These are phyloP conservation scores for Euplexia lucipara DNA, from an alignment of 2,888 invertebrate species.

Conservation along the genomic window DNA sequence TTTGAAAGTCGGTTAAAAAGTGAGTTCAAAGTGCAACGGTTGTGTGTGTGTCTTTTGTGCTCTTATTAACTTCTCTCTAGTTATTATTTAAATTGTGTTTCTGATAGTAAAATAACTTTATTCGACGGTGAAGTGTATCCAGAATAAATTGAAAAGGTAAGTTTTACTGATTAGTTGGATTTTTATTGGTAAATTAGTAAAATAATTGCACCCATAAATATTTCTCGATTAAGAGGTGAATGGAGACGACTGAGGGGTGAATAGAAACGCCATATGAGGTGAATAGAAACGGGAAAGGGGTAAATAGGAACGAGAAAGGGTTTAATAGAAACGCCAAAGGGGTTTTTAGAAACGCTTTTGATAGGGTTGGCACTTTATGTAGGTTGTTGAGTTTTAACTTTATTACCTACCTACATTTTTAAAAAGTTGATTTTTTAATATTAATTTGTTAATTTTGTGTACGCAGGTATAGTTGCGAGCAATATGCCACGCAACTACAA, in stretches of 20 bases:
- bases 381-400: constrained; percentile 30
- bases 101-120: constrained; percentile 34
- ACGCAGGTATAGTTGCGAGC: constrained; percentile 39
- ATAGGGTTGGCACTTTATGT: constrained; percentile 47
- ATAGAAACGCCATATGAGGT: constrained; percentile 36
- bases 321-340: constrained; percentile 43
- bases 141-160: constrained; percentile 39
- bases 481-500: constrained; percentile 48
- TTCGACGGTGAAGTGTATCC: constrained; percentile 37
- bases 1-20: too few relatives aligned
- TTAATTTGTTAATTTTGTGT: constrained; percentile 33
- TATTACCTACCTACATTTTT: constrained; percentile 28
- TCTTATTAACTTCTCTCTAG: constrained; percentile 33
- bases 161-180: constrained; percentile 40
- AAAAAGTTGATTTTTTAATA: constrained; percentile 24
- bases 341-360: constrained; percentile 42
- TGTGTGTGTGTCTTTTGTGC: constrained; percentile 37
- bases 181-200: constrained; percentile 39
- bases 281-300: constrained; percentile 38
- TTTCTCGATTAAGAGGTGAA: constrained; percentile 42
- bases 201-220: constrained; percentile 32
- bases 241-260: constrained; percentile 38
- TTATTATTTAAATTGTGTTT: constrained; percentile 44
- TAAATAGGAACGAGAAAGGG: constrained; percentile 29
- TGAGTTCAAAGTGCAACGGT: constrained; percentile 34